These are phyloP conservation scores for Thymelicus acteon DNA, from an alignment of 2,888 invertebrate genomes.

Conservation along the genomic window DNA sequence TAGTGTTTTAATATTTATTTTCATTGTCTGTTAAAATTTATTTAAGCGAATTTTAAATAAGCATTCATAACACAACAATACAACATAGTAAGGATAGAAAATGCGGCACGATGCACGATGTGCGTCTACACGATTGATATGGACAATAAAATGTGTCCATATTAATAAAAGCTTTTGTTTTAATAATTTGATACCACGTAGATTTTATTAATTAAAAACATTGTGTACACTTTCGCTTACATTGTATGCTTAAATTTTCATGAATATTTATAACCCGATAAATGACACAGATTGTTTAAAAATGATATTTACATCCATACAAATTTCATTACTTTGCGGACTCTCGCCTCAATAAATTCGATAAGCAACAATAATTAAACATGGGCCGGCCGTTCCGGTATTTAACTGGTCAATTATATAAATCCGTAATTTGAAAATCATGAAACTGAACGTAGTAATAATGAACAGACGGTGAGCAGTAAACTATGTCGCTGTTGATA, in stretches of 20 bases:
- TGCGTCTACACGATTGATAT: neutral
- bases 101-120: too few species aligned
- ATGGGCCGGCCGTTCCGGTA: conserved; percentile 56
- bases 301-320: conserved; percentile 18
- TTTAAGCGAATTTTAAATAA: too few species aligned
- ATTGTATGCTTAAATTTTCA: neutral
- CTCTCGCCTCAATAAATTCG: conserved; percentile 48
- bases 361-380: conserved; percentile 59
- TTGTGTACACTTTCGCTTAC: neutral
- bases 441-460: conserved; percentile 75
- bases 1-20: too few species aligned
- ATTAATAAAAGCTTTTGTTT: neutral
- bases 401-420: conserved; percentile 75
- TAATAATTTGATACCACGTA: neutral
- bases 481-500: conserved; percentile 79
- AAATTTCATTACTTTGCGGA: conserved; percentile 34
- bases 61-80: too few species aligned
- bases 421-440: conserved; percentile 73
- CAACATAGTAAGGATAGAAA: too few species aligned
- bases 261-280: conserved; percentile 5
- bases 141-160: neutral
- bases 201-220: neutral
- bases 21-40: too few species aligned
- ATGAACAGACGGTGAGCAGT: conserved; percentile 77
- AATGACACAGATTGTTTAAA: neutral